Evolutionary conservation across 2,797 vertebrate species (phyloP), one percentile per base, ranked within the genome.

Genomic region (Aeoliscus strigatus): DNA sequence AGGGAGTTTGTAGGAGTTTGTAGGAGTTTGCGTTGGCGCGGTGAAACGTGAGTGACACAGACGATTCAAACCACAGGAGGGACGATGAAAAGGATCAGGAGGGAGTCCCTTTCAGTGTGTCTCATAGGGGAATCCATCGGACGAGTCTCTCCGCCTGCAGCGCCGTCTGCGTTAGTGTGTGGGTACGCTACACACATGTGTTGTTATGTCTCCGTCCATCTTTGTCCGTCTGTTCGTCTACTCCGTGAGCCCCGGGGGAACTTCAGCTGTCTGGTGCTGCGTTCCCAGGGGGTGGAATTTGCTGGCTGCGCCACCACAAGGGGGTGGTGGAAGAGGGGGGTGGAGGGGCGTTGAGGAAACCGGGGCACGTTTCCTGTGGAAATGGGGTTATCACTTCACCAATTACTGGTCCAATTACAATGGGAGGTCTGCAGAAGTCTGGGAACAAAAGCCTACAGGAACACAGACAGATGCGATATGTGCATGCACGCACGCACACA

Each of bases 331-430:
- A 41, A 65, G 60, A 5, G 50, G 61, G 55, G 56, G 56, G n/a
- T n/a, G n/a, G n/a, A n/a, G n/a, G n/a, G n/a, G n/a, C n/a, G n/a
- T n/a, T n/a, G 9, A 70, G 77, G 80, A 83, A 86, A 86, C 73
- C 57, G 60, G 78, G 70, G 68, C 73, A 84, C 70, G 80, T 82
- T 88, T 90, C 87, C 86, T 86, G 78, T 86, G 81, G 79, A 88
- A 87, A 87, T 82, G 78, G 81, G 86, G 79, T 87, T 87, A 90
- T 88, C 86, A 80, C 78, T 84, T 82, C 67, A 58, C 77, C 75
- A 86, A 86, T 86, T 86, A 86, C 66, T 79, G 69, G 36, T 77
- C 71, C 75, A 86, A 86, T 85, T 87, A 86, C 70, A 67, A 58
- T 31, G 9, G 71, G 73, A 75, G 73, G 73, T 71, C 81, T 70